Conservation (phyloP, 2,797 vertebrate species). For the Apogon talboti region DNA sequence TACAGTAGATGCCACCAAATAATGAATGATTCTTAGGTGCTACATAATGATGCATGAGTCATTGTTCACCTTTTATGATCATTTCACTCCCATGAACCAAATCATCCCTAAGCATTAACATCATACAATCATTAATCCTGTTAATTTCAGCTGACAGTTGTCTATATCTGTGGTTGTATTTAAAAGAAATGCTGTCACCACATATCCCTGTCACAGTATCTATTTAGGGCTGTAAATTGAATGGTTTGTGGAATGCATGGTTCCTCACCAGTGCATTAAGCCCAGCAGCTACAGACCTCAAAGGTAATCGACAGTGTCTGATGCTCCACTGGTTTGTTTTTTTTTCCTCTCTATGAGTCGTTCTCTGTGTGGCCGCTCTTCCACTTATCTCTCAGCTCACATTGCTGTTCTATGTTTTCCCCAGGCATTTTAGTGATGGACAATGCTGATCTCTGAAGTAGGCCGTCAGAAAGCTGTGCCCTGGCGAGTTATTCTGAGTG, state of each 20-base stretch:
- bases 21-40: neutral
- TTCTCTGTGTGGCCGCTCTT: constrained; percentile 15
- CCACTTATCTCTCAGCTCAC: neutral
- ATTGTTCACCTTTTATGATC: constrained; percentile 22
- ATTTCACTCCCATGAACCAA: neutral
- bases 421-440: constrained; percentile 30
- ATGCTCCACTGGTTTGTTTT: neutral
- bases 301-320: neutral
- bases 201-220: neutral
- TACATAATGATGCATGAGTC: constrained; percentile 4
- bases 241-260: constrained; percentile 1
- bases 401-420: constrained; percentile 17
- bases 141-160: constrained; percentile 7
- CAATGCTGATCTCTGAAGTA: constrained; percentile 31
- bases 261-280: neutral
- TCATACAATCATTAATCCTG: neutral
- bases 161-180: constrained; percentile 11
- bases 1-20: no score
- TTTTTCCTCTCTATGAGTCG: neutral
- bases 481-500: neutral
- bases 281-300: neutral
- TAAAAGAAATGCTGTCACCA: neutral
- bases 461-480: constrained; percentile 9
- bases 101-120: neutral
- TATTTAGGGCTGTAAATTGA: constrained; percentile 8